Evolutionary conservation across 2,888 invertebrate genomes (phyloP).

Genomic region (Nebria salina): DNA sequence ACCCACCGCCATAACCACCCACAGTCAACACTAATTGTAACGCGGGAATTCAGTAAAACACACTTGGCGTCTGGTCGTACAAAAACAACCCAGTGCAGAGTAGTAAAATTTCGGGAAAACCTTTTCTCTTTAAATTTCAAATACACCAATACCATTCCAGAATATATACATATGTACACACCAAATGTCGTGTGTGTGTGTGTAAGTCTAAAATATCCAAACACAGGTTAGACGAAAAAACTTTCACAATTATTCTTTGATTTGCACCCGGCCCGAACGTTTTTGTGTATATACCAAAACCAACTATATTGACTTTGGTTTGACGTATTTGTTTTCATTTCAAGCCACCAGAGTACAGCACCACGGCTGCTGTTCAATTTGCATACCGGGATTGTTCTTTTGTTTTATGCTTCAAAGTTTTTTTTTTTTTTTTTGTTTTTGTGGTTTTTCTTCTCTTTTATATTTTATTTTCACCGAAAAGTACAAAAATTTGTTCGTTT

Average conservation of each 20-base stretch:
- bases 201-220: slow-evolving; percentile 10
- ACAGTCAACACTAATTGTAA: slow-evolving; percentile 16
- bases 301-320: slow-evolving; percentile 32
- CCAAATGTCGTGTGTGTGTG: not conserved
- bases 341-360: slow-evolving; percentile 8
- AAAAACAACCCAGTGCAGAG: slow-evolving; percentile 10
- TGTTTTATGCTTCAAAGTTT: slow-evolving; percentile 43
- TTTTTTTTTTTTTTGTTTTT: slow-evolving; percentile 18
- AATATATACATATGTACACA: slow-evolving; percentile 9
- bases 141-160: not conserved
- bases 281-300: not conserved
- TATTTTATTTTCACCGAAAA: not conserved
- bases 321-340: slow-evolving; percentile 47
- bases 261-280: slow-evolving; percentile 21
- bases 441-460: not conserved
- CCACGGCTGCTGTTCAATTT: slow-evolving; percentile 34
- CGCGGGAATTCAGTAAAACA: slow-evolving; percentile 18
- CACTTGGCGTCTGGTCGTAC: slow-evolving; percentile 16
- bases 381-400: slow-evolving; percentile 45
- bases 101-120: slow-evolving; percentile 14
- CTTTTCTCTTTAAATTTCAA: slow-evolving; percentile 7
- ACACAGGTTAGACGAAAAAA: slow-evolving; percentile 17
- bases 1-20: slow-evolving; percentile 6
- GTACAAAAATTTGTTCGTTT: not conserved
- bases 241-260: slow-evolving; percentile 43